Evolutionary conservation across 1,140 invertebrate species (phyloP).

Genomic region (Drosophila bipectinata): DNA sequence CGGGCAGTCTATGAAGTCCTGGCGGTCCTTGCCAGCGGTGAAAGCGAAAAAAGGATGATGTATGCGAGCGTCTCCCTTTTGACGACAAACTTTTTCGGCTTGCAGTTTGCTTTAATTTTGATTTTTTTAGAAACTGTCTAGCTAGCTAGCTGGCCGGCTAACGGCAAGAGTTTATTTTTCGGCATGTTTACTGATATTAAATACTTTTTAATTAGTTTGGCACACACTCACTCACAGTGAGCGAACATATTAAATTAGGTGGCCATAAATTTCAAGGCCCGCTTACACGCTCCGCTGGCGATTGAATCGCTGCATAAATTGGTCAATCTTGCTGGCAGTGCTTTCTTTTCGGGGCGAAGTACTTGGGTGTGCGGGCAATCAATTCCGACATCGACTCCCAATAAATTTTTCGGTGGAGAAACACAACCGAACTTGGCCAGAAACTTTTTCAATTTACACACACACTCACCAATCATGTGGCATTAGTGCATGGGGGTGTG

Average conservation of each 20-base stretch:
- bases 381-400: constrained; percentile 62
- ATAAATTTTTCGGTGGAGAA: constrained; percentile 64
- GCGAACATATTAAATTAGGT: constrained; percentile 69
- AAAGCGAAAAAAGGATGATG: constrained; percentile 31
- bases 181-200: constrained; percentile 78
- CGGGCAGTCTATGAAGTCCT: constrained; percentile 50
- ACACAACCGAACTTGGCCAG: constrained; percentile 66
- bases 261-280: constrained; percentile 41
- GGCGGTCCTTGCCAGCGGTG: constrained; percentile 14
- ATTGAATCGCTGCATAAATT: constrained; percentile 60
- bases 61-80: constrained; percentile 37
- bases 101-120: constrained; percentile 41
- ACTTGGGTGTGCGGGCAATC: constrained; percentile 49
- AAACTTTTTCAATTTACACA: constrained; percentile 79
- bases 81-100: constrained; percentile 65
- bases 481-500: constrained; percentile 41
- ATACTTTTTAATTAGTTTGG: constrained; percentile 80
- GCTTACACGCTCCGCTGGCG: constrained; percentile 32
- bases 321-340: constrained; percentile 35
- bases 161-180: constrained; percentile 58
- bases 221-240: constrained; percentile 48
- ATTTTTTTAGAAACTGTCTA: constrained; percentile 1
- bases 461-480: constrained; percentile 54
- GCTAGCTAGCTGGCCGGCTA: neutral
- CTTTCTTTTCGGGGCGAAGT: constrained; percentile 12